phyloP scores from a whole-genome alignment of 2,888 invertebrate genomes.

The Phasia obesa region DNA sequence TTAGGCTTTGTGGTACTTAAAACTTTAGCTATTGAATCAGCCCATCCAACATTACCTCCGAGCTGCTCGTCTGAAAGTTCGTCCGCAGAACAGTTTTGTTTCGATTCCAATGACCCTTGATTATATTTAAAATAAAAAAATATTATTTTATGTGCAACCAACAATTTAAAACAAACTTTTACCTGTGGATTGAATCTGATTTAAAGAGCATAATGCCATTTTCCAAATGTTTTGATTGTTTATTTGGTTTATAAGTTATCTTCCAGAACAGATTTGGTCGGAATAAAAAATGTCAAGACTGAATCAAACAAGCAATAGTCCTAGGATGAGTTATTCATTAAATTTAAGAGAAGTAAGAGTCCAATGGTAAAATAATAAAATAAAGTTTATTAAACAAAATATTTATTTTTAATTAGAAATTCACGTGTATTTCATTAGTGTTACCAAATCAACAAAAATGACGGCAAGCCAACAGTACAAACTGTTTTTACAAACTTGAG shows the following conservation, averaged over 20 bases:
- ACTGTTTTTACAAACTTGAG: too few species aligned
- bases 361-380: too few species aligned
- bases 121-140: conserved; percentile 3
- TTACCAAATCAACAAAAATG: background rate
- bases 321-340: too few species aligned
- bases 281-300: too few species aligned
- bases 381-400: too few species aligned
- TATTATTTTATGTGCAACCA: background rate
- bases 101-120: conserved; percentile 31
- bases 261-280: too few species aligned
- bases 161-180: conserved; percentile 1
- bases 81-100: conserved; percentile 18
- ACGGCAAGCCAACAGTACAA: too few species aligned
- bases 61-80: conserved; percentile 5
- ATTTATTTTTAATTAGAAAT: background rate
- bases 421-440: conserved; percentile 36
- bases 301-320: too few species aligned
- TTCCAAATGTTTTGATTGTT: conserved; percentile 7
- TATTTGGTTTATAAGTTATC: too few species aligned
- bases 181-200: conserved; percentile 22
- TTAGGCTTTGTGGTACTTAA: conserved; percentile 89
- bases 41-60: conserved; percentile 88
- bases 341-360: too few species aligned
- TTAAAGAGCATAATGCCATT: conserved; percentile 66
- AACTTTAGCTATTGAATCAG: conserved; percentile 91